phyloP scores from a whole-genome alignment of 2,113 vertebrate genomes.

The Corvus cornix region DNA sequence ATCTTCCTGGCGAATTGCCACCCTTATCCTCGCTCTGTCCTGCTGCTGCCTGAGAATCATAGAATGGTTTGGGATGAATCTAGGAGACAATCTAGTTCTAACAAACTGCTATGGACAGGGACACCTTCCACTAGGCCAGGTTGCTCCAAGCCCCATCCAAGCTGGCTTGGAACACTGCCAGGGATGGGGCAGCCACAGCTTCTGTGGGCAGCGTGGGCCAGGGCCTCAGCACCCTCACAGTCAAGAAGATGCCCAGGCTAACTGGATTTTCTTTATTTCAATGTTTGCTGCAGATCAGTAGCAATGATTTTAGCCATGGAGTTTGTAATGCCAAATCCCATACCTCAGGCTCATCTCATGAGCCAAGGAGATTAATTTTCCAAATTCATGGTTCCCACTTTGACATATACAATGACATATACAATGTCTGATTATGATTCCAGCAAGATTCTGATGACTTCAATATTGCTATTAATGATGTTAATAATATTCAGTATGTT shows the following conservation, averaged over 20 bases:
- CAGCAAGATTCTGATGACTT: neutral
- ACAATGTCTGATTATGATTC: neutral
- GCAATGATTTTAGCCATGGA: neutral
- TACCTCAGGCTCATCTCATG: neutral
- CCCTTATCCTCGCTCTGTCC: neutral
- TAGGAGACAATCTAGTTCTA: neutral
- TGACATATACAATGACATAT: neutral
- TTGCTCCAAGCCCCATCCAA: neutral
- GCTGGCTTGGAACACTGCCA: neutral
- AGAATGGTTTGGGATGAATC: neutral
- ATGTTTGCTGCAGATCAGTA: neutral
- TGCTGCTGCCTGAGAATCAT: neutral
- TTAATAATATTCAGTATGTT: neutral
- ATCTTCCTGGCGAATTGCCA: neutral
- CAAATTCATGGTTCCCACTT: neutral
- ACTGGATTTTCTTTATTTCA: neutral
- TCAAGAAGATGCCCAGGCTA: neutral
- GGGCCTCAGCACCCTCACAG: neutral
- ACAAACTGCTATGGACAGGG: accelerated
- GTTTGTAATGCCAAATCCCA: neutral
- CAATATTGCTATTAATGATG: neutral
- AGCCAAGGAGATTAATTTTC: neutral
- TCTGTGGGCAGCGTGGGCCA: neutral
- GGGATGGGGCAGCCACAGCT: neutral
- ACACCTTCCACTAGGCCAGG: accelerated